Base-by-base conservation (phyloP, 1,140 invertebrate species). In the Zaprionus camerounensis region DNA sequence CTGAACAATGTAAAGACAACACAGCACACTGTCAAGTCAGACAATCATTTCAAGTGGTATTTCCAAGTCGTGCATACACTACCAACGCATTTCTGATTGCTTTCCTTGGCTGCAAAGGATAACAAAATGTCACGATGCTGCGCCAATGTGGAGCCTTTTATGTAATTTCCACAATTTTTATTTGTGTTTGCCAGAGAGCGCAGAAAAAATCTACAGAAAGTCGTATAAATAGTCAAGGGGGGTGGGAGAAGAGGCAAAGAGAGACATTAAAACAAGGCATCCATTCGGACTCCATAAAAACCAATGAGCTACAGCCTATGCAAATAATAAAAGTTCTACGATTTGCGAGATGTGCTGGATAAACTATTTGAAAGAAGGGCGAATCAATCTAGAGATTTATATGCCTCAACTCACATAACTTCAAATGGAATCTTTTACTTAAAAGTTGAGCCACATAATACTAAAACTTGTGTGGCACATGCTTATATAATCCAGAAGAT, bases 121-220 rank as follows among this genome's bases (percentile, higher is more conserved):
- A 87, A 88, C 77, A 83, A 63, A 83, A 80, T 88, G 84, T 73
- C 81, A 88, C 77, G 64, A 73, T 31, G 69, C 78, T 76, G 81
- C 84, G 84, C 84, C 84, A 87, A 90, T 81, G 84, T 88, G 84
- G 84, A 87, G 84, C 84, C 83, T 76, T 84, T 90, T 90, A 88
- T 90, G 81, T 90, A 90, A 90, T 88, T 90, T 76, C 46, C 71
- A 79, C 84, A 84, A 80, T 83, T 90, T 90, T 88, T 85, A 84
- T 84, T 81, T 84, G 61, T 71, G 56, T 76, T 85, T 51, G 81
- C 49, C 63, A n/a, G 3, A 20, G 9, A 49, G 20, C 46, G 17
- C 11, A 31, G 51, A 53, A 22, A 51, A 36, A 46, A 51, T 56
- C 28, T 69, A 58, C 38, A 44, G 20, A 41, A 44, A 78, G 59